Conservation (phyloP, 2,888 invertebrate genomes). For the Scelioninae gen. 1 region DNA sequence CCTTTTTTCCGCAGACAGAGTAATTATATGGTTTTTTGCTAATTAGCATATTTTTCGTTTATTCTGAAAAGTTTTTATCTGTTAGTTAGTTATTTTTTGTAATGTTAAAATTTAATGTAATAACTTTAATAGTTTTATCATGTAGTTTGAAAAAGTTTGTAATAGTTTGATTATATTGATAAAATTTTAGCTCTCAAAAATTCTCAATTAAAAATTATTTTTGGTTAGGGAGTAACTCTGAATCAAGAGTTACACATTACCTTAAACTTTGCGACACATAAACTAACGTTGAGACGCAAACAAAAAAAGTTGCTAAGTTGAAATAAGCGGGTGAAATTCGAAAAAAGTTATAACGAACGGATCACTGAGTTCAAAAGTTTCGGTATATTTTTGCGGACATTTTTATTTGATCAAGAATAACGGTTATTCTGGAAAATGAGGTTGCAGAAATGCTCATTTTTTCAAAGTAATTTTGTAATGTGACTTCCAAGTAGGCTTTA, state of each 20-base stretch:
- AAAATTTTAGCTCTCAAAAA: too few species aligned
- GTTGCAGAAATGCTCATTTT: too few species aligned
- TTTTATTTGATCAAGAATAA: not conserved
- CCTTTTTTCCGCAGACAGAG: slow-evolving; percentile 7
- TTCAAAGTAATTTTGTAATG: too few species aligned
- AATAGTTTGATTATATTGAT: not conserved
- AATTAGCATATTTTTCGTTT: slow-evolving; percentile 30
- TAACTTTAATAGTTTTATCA: too few species aligned
- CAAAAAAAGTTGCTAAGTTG: not conserved
- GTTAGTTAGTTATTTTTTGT: not conserved
- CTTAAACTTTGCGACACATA: slow-evolving; percentile 10
- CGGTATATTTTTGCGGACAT: slow-evolving; percentile 1
- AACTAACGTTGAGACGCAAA: slow-evolving; percentile 10
- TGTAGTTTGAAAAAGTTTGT: too few species aligned
- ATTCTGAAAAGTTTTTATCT: not conserved
- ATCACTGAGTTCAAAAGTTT: not conserved
- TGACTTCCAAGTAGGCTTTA: too few species aligned
- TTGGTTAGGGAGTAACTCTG: slow-evolving; percentile 15
- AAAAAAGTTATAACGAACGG: slow-evolving; percentile 7
- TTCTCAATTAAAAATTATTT: slow-evolving; percentile 5
- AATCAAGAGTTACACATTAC: slow-evolving; percentile 20
- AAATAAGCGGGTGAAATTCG: slow-evolving; percentile 10
- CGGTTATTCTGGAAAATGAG: too few species aligned
- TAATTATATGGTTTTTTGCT: slow-evolving; percentile 16
- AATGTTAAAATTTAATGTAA: too few species aligned